phyloP scores from a whole-genome alignment of 1,140 invertebrate genomes.

The Lepidostoma basale region DNA sequence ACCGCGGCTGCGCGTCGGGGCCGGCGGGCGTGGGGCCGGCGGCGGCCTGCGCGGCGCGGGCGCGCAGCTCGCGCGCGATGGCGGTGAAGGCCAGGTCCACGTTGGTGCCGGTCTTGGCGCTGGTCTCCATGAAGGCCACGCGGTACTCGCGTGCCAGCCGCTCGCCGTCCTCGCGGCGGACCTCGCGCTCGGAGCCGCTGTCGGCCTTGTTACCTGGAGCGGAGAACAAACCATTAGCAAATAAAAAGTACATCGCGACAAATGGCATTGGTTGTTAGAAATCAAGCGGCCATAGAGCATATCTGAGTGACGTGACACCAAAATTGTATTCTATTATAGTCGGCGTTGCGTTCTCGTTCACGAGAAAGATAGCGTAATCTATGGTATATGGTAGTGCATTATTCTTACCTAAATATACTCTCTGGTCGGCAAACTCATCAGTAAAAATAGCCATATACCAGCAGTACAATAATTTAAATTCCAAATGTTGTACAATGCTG shows the following conservation, averaged over 20 bases:
- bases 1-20: conserved; percentile 35
- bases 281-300: background rate
- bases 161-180: conserved; percentile 81
- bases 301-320: too few species aligned
- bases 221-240: background rate
- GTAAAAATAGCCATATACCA: too few species aligned
- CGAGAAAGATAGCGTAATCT: too few species aligned
- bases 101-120: conserved; percentile 84
- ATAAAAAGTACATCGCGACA: too few species aligned
- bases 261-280: background rate
- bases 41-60: background rate
- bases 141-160: conserved; percentile 80
- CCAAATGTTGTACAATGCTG: too few species aligned
- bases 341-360: too few species aligned
- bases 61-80: conserved; percentile 68
- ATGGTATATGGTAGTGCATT: too few species aligned
- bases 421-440: too few species aligned
- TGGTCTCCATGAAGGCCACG: conserved; percentile 87
- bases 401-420: too few species aligned
- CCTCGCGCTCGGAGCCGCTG: conserved; percentile 72
- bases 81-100: conserved; percentile 83
- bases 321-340: too few species aligned
- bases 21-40: background rate
- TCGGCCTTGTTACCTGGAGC: conserved; percentile 83
- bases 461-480: too few species aligned